A percentile compares a stretch with the other conserved stretches of the same genome.
Conservation (phyloP, 2,888 invertebrate genomes). For the Drosophila yooni region DNA sequence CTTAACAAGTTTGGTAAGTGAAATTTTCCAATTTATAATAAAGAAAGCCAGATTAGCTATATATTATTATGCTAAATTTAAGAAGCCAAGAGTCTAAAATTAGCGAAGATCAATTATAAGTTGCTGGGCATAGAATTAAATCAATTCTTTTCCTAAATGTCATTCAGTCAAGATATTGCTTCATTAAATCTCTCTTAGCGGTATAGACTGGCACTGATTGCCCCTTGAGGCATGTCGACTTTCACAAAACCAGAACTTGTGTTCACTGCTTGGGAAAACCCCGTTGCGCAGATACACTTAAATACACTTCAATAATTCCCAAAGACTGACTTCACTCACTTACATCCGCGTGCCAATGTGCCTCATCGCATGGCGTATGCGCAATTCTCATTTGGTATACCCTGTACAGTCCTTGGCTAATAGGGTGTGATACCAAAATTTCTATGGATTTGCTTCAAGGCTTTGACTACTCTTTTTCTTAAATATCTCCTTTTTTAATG, state of each 20-base stretch:
- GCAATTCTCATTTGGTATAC: slow-evolving; percentile 45
- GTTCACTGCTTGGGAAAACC: slow-evolving; percentile 49
- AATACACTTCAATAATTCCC: slow-evolving; percentile 19
- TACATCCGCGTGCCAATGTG: slow-evolving; percentile 62
- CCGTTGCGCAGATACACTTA: slow-evolving; percentile 37
- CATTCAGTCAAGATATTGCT: slow-evolving; percentile 10
- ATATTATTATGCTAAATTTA: neutral
- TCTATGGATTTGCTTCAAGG: neutral
- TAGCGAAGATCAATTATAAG: neutral
- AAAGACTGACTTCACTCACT: slow-evolving; percentile 22
- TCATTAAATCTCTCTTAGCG: slow-evolving; percentile 37
- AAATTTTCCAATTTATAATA: slow-evolving; percentile 6
- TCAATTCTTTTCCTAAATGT: neutral
- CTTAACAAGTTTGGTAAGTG: slow-evolving; percentile 79
- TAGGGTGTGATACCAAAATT: neutral
- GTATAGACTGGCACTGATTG: slow-evolving; percentile 23
- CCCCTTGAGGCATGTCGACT: slow-evolving; percentile 54
- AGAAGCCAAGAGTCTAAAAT: neutral
- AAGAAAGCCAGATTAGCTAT: neutral
- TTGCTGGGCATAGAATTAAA: neutral
- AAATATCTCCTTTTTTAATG: too few species aligned
- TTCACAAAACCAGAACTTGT: slow-evolving; percentile 68
- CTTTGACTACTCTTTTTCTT: too few species aligned
- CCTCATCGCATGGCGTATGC: slow-evolving; percentile 52
- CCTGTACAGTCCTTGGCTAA: neutral